Base-by-base conservation (phyloP, 2,113 vertebrate genomes). In the Ciconia boyciana region DNA sequence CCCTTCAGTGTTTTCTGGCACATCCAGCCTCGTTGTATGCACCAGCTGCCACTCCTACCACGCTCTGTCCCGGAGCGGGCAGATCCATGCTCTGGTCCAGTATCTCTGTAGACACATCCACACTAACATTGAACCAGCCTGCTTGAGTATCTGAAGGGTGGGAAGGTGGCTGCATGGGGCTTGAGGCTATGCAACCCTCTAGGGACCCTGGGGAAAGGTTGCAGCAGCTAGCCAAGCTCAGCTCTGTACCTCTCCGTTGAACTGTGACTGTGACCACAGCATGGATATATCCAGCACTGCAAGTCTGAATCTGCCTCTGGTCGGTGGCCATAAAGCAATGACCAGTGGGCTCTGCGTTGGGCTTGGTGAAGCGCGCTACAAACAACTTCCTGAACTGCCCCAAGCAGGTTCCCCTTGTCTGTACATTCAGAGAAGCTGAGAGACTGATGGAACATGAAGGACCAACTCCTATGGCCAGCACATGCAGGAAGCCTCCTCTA, bases 1-100 rank as follows among this genome's bases (percentile, higher is more conserved):
- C 89, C 49, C 79, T 51, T 32, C 52, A 51, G 64, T 5, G 7
- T 44, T 44, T 72, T 86, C 55, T 65, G 76, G 54, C 61, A 96
- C 48, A 39, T 31, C 48, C 51, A 72, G 46, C n/a, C 49, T 77
- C 0, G 0, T 26, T 52, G 31, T 3, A 52, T 0, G 3, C 26
- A 41, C 51, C 90, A 96, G 82, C 60, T 71, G 52, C 60, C 44
- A 8, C 16, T 51, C 49, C 62, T 36, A 16, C 31, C 58, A 28
- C 0, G 0, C 13, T 68, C 26, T 61, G 60, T 72, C 49, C 61
- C 28, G 36, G 44, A 31, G 49, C 2, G 11, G 65, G 48, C 16
- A 55, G 61, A 79, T 8, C 52, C 31, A 14, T 7, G 15, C 49
- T 66, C 51, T 39, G 49, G 15, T 48, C 51, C 36, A 83, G 24